Evolutionary conservation across 2,888 invertebrate genomes (phyloP).

Genomic region (Orthosia cruda): DNA sequence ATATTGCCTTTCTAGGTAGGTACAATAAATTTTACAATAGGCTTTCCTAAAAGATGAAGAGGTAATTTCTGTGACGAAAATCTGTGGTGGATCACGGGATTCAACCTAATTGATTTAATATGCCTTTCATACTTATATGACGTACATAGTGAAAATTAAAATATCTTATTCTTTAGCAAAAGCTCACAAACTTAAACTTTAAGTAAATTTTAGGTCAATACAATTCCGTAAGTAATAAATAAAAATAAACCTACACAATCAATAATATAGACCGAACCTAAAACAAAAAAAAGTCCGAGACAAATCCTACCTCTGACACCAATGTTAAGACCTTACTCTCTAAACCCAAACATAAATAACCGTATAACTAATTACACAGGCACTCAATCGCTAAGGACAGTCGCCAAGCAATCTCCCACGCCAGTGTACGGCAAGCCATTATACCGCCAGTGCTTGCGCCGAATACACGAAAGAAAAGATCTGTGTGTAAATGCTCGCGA

Average conservation of each 20-base stretch:
- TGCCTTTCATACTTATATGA: too few species aligned
- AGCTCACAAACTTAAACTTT: too few species aligned
- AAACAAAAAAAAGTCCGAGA: not conserved
- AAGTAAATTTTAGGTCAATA: too few species aligned
- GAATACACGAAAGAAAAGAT: slow-evolving; percentile 53
- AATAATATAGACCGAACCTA: not conserved
- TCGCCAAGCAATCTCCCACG: slow-evolving; percentile 53
- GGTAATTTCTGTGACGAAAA: too few species aligned
- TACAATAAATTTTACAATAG: too few species aligned
- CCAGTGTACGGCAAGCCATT: slow-evolving; percentile 50
- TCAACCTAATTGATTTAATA: too few species aligned
- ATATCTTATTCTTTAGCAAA: too few species aligned
- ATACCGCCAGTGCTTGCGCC: slow-evolving; percentile 48
- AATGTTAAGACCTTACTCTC: slow-evolving; percentile 57
- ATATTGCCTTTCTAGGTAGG: too few species aligned
- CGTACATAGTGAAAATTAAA: too few species aligned
- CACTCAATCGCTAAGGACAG: slow-evolving; percentile 60
- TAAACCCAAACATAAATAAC: slow-evolving; percentile 41
- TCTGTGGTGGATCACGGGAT: too few species aligned
- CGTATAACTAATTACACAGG: slow-evolving; percentile 34
- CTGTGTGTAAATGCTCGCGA: slow-evolving; percentile 51
- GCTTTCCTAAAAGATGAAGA: too few species aligned
- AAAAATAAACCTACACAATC: not conserved
- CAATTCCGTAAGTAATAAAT: not conserved
- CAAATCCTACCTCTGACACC: slow-evolving; percentile 4